Evolutionary conservation across 2,113 vertebrate species (phyloP), one percentile per base, ranked within the genome.

Genomic region (Choloepus hoffmanni): DNA sequence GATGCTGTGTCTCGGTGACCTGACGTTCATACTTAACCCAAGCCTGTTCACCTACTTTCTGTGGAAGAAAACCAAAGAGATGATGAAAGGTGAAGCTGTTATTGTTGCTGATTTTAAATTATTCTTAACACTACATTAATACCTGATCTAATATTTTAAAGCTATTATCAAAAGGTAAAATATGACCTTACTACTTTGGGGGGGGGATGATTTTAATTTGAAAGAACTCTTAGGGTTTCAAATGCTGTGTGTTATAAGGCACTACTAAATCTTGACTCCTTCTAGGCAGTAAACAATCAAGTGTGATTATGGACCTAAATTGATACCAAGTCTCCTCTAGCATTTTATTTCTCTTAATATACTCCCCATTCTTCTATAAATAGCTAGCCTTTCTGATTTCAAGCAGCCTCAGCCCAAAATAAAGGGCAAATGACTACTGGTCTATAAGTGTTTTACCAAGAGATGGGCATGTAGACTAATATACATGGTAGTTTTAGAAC

Each of bases 401-500:
- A 87, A 70, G 87, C 0, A 95, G 45, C 18, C 55, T 55, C 55
- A 40, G 26, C 0, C 26, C 68, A 86, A 85, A 48, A 73, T 40
- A 72, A 92, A 92, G n/a, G n/a, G 15, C 43, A 76, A 90, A 79
- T n/a, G 24, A 83, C 62, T 63, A 33, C 24, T 77, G 28, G 3
- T 84, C 63, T 95, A 60, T 30, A 68, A 65, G 12, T 30, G 53
- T 55, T 95, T 94, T 94, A 78, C 21, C 36, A 92, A 83, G 55
- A 67, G n/a, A 89, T 50, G 43, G 78, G 92, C 91, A 84, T 18
- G 13, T 78, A 96, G 55, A 90, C 60, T 84, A 50, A 89, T n/a
- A 84, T 18, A 90, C 1, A 72, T n/a, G 43, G 33, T 30, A 89
- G n/a, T 36, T 79, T 94, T n/a, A 97, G 87, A 97, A 63, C 76